Percentiles rank a stretch among this genome's conserved stretches.
Conservation (phyloP, 1,140 invertebrate genomes). For the Goniozus legneri region DNA sequence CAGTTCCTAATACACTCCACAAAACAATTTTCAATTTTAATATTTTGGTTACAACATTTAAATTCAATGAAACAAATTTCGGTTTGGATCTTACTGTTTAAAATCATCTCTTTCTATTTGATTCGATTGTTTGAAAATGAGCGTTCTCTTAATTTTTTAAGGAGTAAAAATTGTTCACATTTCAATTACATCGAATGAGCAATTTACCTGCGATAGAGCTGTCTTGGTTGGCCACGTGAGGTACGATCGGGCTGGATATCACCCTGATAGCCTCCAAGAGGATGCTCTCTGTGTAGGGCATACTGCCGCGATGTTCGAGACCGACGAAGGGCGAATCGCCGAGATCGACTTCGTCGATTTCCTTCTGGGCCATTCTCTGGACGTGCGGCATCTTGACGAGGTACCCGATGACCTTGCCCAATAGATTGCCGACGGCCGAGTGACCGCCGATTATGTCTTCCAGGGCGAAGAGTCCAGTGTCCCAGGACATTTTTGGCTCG, state of each 20-base stretch:
- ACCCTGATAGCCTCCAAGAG: conserved; percentile 75
- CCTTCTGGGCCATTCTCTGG: conserved; percentile 62
- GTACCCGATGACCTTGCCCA: conserved; percentile 71
- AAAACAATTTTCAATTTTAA: no score
- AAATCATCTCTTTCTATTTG: no score
- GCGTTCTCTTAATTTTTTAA: no score
- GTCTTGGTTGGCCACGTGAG: conserved; percentile 80
- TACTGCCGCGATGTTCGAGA: conserved; percentile 62
- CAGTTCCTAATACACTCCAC: background rate
- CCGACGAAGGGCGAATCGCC: conserved; percentile 45
- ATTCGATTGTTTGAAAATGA: conserved; percentile 5
- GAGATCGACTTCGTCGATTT: conserved; percentile 62
- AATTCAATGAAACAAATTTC: no score
- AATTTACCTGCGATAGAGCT: conserved; percentile 63
- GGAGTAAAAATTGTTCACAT: background rate
- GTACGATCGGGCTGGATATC: conserved; percentile 85
- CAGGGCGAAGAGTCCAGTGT: conserved; percentile 74
- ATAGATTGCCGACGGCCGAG: conserved; percentile 79
- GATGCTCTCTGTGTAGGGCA: conserved; percentile 83
- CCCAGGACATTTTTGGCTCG: conserved; percentile 58
- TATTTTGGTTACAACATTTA: no score
- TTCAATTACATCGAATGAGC: background rate
- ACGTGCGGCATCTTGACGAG: conserved; percentile 64
- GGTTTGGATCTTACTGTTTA: no score
- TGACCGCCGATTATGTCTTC: conserved; percentile 87